Evolutionary conservation across 2,113 vertebrate genomes (phyloP), one percentile per base, ranked within the genome.

Genomic region (Spermophilus dauricus): DNA sequence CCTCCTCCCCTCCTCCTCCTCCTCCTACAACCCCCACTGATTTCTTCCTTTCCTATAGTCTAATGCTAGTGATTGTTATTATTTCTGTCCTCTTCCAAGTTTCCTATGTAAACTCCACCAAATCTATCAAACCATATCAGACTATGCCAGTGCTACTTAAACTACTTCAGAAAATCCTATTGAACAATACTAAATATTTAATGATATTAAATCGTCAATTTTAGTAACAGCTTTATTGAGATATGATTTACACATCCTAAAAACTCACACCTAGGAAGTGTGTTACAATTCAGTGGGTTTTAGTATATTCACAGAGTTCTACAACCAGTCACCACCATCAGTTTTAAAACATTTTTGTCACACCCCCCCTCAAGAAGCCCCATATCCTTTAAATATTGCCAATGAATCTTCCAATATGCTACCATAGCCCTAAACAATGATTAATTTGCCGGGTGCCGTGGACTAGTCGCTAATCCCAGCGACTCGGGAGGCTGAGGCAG

Each of bases 301-400:
- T 70, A 69, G 9, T 73, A 53, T 61, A 67, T 30, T 78, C 30
- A 75, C 13, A 84, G 86, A 63, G 26, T 69, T 77, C 20, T 61
- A 37, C 18, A 58, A 5, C n/a, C 17, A 76, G 45, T 78, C 16
- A 70, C 28, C 51, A 53, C n/a, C 14, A 61, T 75, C 75, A 61
- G 73, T 69, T 89, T 70, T 51, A 89, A 53, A 89, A 95, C 84
- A 69, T 45, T 67, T 78, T 95, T 5, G 42, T 28, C 37, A 89
- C 5, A 6, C 5, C 56, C 56, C 56, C 51, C 51, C 51, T 3
- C 12, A 58, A 58, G 56, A 58, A 58, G 56, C 28, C 45, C 73
- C 58, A 26, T 53, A 28, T 51, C 37, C 16, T 91, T 88, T 56
- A 63, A 30, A 22, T 30, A 42, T 42, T 63, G 16, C n/a, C 45